Base-by-base conservation (phyloP, 2,888 invertebrate genomes). In the Steinernema scapterisci region DNA sequence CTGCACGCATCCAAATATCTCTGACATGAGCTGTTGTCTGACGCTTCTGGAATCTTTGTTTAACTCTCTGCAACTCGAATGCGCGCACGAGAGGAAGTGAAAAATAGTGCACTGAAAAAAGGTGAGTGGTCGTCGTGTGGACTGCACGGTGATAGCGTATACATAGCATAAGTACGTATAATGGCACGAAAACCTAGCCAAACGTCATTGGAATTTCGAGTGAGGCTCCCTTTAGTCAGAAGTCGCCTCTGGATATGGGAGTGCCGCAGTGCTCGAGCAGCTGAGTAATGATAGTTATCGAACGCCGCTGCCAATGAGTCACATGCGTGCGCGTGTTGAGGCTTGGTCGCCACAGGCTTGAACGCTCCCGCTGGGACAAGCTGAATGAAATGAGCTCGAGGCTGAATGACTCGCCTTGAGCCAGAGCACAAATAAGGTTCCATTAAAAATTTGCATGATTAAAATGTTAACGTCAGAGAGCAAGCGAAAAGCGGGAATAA, bases 201-300 rank as follows among this genome's bases (percentile, higher is more conserved):
- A 5, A 48, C 48, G 5, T 13, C 48, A 48, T 48, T 13, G n/a
- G 38, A 6, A 6, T 9, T 9, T 38, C 38, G 38, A 3, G 38
- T n/a, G 38, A 27, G 63, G 31, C 31, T n/a, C 6, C 54, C 21
- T 31, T 63, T 27, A 63, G 63, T 63, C 63, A 63, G 13, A 16
- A 31, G 63, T 63, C 63, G 31, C 11, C 16, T 27, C 38, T 27
- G 63, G 27, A 63, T 63, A 63, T 63, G 63, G 63, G 63, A 63
- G 63, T 63, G 63, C 31, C 63, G 13, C 31, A 63, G 16, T 25
- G 31, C 63, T 16, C 48, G 48, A 3, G 63, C 38, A 2, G 31
- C 31, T 63, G 63, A 63, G 63, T 63, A 63, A 63, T 63, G 31
- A 27, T 38, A 63, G 63, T 63, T 63, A 63, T 31, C 54, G 48